Base-by-base conservation (phyloP, 2,888 invertebrate species). In the Sisyra nigra region DNA sequence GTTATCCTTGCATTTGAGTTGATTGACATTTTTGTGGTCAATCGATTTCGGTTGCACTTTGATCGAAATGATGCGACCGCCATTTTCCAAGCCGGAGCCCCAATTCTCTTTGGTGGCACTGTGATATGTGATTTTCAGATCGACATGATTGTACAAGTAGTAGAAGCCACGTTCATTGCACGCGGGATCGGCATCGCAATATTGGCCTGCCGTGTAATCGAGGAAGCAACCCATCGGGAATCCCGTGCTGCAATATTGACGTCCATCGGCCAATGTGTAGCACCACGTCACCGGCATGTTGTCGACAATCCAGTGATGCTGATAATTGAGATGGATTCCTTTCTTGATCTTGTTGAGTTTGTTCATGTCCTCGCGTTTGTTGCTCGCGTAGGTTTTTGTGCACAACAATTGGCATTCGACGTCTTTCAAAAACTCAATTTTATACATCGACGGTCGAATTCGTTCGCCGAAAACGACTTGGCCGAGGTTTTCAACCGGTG, bases 261-360 rank as follows among this genome's bases (percentile, higher is more conserved):
- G 74, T 11, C 70, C 70, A 49, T 79, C 77, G 47, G 83, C 79
- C 44, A 77, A 57, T 36, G 64, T 66, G 61, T 91, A 93, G 62
- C 98, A 98, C 85, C 91, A 96, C 0, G 97, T 96, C 2, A 98
- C 87, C 0, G 98, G 98, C 96, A 98, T 96, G 60, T 98, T 98
- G 65, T 98, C 98, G 48, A 89, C 74, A 54, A 91, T 89, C 97
- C 97, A 98, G 62, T 98, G 97, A 64, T 98, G 97, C 55, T 96
- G 91, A 62, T 98, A 98, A 62, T 96, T 96, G 42, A 93, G 68
- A 46, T 82, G 81, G 58, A 84, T 80, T 46, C 93, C 96, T 66
- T 86, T 85, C 60, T 86, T 84, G 45, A 98, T 67, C 11, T 84
- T 74, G 54, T 83, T 80, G 53, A 98, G 63, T 52, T 80, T 80